Evolutionary conservation across 2,797 vertebrate species (phyloP).

Genomic region (Enteromius radiatus): DNA sequence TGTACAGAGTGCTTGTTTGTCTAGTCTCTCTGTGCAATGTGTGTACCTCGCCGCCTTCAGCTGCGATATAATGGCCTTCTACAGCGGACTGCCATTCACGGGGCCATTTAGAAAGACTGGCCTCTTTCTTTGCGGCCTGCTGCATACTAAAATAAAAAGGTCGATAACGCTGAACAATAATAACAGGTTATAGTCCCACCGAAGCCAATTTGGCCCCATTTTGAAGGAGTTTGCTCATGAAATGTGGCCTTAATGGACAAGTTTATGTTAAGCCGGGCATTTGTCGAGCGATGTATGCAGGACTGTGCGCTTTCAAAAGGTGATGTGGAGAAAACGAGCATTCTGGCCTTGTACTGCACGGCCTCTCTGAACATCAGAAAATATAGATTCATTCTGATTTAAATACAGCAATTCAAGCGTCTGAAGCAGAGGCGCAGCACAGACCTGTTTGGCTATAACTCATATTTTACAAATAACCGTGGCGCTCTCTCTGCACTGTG

Average conservation of each 20-base stretch:
- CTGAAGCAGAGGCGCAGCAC: slow-evolving; percentile 16
- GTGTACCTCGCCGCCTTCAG: slow-evolving; percentile 55
- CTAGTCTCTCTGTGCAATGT: slow-evolving; percentile 23
- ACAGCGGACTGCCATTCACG: slow-evolving; percentile 52
- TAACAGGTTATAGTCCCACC: slow-evolving; percentile 64
- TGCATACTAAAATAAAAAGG: slow-evolving; percentile 67
- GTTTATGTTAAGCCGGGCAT: slow-evolving; percentile 59
- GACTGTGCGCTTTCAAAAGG: slow-evolving; percentile 46
- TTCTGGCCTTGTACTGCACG: slow-evolving; percentile 23
- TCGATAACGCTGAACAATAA: slow-evolving; percentile 68
- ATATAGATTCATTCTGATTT: slow-evolving; percentile 40
- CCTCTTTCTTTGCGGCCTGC: slow-evolving; percentile 59
- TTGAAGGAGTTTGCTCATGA: slow-evolving; percentile 59
- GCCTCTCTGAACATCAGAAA: slow-evolving; percentile 32
- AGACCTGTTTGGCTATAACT: slow-evolving; percentile 36
- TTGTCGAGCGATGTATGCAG: slow-evolving; percentile 44
- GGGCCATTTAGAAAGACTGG: slow-evolving; percentile 64
- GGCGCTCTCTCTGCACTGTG: slow-evolving; percentile 15
- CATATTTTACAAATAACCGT: slow-evolving; percentile 57
- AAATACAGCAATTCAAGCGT: slow-evolving; percentile 26
- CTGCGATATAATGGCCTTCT: slow-evolving; percentile 62
- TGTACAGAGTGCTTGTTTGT: slow-evolving; percentile 48
- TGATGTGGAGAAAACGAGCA: slow-evolving; percentile 50
- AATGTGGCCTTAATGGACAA: slow-evolving; percentile 60
- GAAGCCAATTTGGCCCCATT: slow-evolving; percentile 57